Base-by-base conservation (phyloP, 2,888 invertebrate species). In the Hemaris fuciformis region DNA sequence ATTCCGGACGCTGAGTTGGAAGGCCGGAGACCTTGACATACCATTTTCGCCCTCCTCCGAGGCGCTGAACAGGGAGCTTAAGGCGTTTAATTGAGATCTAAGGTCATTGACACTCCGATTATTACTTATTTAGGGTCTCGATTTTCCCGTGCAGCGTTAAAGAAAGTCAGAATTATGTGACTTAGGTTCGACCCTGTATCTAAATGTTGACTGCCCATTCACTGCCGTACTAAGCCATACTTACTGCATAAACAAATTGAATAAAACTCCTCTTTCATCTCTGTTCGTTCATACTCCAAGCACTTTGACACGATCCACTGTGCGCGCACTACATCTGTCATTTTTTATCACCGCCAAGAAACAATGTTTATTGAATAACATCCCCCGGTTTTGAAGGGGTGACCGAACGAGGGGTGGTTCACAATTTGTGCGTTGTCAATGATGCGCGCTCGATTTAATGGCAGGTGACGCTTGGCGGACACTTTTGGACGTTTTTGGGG, bases 361-460 rank as follows among this genome's bases (percentile, higher is more conserved):
- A 76, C 80, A 79, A 81, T 83, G 79, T 82, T 80, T 80, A 79
- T 82, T 75, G 73, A 80, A 75, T 79, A 75, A 69, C 62, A 64
- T 66, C 68, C 62, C 60, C 59, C 15, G 53, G 57, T 60, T 58
- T 61, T 65, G 68, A 60, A 69, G 73, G 77, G 75, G 71, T 68
- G 65, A 66, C 67, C 62, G 62, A 61, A 75, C 64, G 43, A 65
- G 62, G 70, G 75, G 80, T 78, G 76, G 79, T 76, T 77, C 85
- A 85, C 86, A 87, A 87, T 88, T 88, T 85, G 85, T 81, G 87
- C 84, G 76, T 77, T 74, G 85, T 80, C 84, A 86, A 87, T 88
- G 88, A 87, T 80, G 83, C 87, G 75, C 83, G 87, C 86, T 83
- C 87, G 81, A 85, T 89, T 89, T 91, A 85, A 88, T 84, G 74